These are phyloP conservation scores for Elephantulus edwardii DNA, from an alignment of 2,113 vertebrate species.

Conservation along the genomic window DNA sequence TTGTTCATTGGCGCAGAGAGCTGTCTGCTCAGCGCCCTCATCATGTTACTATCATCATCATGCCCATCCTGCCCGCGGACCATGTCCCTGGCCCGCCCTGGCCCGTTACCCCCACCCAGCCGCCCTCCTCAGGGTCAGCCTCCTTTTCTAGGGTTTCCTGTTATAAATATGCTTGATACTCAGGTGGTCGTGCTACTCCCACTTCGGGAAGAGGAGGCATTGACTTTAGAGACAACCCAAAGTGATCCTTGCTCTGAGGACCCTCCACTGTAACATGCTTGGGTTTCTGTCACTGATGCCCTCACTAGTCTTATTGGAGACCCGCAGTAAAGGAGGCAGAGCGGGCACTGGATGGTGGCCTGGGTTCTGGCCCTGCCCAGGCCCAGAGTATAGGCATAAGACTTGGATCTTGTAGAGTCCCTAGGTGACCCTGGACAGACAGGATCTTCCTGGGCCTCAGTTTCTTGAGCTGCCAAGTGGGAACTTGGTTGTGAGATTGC, in stretches of 20 bases:
- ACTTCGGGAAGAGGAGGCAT: background rate
- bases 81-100: conserved; percentile 60
- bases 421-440: background rate
- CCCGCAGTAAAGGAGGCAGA: background rate
- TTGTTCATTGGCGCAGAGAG: conserved; percentile 62
- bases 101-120: background rate
- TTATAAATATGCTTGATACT: background rate
- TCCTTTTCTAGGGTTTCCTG: background rate
- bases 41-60: conserved; percentile 89
- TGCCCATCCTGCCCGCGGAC: conserved; percentile 86
- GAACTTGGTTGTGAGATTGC: conserved; percentile 31
- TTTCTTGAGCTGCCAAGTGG: background rate
- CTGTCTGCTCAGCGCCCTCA: conserved; percentile 81
- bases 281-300: background rate
- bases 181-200: background rate
- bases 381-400: background rate
- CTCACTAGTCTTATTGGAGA: background rate
- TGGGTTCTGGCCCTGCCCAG: conserved; percentile 1
- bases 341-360: background rate
- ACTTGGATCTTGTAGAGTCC: background rate
- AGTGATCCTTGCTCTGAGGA: conserved; percentile 8
- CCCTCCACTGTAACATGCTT: background rate
- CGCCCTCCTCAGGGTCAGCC: conserved; percentile 1
- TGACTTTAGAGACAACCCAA: background rate
- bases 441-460: background rate